Evolutionary conservation across 1,140 invertebrate genomes (phyloP).

Genomic region (Chrysoperla carnea): DNA sequence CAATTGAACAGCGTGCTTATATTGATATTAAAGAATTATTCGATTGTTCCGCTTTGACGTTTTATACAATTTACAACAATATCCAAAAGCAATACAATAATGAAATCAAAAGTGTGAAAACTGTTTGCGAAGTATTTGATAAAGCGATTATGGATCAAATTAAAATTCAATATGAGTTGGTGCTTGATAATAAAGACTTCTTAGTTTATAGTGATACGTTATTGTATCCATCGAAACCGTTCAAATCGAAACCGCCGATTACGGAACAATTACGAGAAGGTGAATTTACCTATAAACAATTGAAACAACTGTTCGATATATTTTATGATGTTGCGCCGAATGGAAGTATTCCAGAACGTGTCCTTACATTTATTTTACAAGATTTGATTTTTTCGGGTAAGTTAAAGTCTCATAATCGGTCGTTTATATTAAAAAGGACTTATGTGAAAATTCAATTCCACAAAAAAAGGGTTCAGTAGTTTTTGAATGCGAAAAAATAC

Average conservation of each 20-base stretch:
- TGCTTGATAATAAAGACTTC: constrained; percentile 27
- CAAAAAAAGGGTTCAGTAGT: too few species aligned
- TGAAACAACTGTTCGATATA: constrained; percentile 26
- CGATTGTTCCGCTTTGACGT: constrained; percentile 20
- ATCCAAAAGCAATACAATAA: constrained; percentile 30
- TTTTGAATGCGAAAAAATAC: too few species aligned
- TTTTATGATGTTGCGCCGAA: constrained; percentile 29
- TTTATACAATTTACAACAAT: constrained; percentile 22
- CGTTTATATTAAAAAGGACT: too few species aligned
- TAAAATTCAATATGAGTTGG: constrained; percentile 23
- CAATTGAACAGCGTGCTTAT: constrained; percentile 21
- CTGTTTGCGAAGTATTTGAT: constrained; percentile 29
- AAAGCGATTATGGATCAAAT: constrained; percentile 32
- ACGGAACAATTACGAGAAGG: not conserved
- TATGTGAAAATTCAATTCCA: too few species aligned
- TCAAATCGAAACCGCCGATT: not conserved
- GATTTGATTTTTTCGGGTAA: not conserved
- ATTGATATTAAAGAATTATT: constrained; percentile 27
- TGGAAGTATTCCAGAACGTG: constrained; percentile 13
- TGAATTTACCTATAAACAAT: constrained; percentile 14
- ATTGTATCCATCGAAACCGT: constrained; percentile 15
- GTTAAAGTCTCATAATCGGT: too few species aligned
- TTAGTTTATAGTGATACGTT: constrained; percentile 23
- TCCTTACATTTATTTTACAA: not conserved
- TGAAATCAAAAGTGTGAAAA: constrained; percentile 32